Evolutionary conservation across 2,888 invertebrate species (phyloP).

Genomic region (Pyrochroa serraticornis): DNA sequence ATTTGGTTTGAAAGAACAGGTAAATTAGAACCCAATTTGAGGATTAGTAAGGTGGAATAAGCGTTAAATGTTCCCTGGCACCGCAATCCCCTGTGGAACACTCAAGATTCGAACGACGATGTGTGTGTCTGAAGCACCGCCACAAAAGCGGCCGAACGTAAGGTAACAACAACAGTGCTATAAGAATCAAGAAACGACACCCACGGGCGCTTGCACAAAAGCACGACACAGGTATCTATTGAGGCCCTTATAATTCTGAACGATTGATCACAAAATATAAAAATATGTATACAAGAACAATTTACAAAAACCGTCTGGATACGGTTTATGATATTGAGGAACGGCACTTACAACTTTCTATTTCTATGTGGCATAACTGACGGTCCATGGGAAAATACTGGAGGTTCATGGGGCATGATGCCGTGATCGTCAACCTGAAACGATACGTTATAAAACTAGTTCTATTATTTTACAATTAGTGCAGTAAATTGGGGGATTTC

Average conservation of each 20-base stretch:
- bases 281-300: slow-evolving; percentile 6
- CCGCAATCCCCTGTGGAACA: background rate
- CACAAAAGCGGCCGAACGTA: background rate
- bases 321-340: slow-evolving; percentile 11
- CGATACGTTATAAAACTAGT: slow-evolving; percentile 26
- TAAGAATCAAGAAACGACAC: slow-evolving; percentile 15
- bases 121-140: slow-evolving; percentile 25
- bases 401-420: slow-evolving; percentile 94
- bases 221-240: slow-evolving; percentile 57
- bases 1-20: too few species aligned
- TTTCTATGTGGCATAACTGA: slow-evolving; percentile 92
- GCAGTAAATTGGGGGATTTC: background rate
- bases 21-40: too few species aligned
- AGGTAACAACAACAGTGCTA: slow-evolving; percentile 25
- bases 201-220: slow-evolving; percentile 42
- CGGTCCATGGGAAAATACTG: slow-evolving; percentile 97
- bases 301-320: background rate
- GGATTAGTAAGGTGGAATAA: background rate
- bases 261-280: slow-evolving; percentile 25
- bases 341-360: slow-evolving; percentile 95
- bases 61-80: too few species aligned
- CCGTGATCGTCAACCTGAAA: slow-evolving; percentile 90
- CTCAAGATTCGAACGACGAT: background rate
- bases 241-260: slow-evolving; percentile 43
- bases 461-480: background rate